Conservation (phyloP, 2,888 invertebrate species). For the Apodemia duryi region DNA sequence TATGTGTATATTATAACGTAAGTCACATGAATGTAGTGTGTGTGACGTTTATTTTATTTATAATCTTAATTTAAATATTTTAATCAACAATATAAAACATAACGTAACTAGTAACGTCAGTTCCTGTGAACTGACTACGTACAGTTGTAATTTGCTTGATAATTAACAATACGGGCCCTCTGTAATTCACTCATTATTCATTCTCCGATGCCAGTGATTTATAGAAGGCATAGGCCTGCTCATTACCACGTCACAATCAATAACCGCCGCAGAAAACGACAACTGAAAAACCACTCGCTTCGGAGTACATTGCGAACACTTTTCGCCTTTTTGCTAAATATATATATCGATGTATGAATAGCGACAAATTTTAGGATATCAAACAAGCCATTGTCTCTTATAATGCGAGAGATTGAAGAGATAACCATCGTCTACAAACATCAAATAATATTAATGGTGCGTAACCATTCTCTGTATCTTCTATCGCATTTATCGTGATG, state of each 20-base stretch:
- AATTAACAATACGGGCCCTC: slow-evolving; percentile 25
- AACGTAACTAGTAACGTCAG: neutral
- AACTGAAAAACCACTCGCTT: slow-evolving; percentile 9
- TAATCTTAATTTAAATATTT: too few species aligned
- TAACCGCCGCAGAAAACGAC: slow-evolving; percentile 32
- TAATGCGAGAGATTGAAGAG: too few species aligned
- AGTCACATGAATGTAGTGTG: too few species aligned
- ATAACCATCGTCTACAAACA: too few species aligned
- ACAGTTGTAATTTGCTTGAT: slow-evolving; percentile 6
- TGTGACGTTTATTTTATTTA: too few species aligned
- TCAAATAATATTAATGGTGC: too few species aligned
- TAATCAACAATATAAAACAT: neutral
- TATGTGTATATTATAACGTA: too few species aligned
- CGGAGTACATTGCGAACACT: neutral
- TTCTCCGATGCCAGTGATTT: slow-evolving; percentile 47
- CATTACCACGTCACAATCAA: slow-evolving; percentile 60
- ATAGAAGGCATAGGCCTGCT: slow-evolving; percentile 49
- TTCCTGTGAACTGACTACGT: neutral
- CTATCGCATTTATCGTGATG: too few species aligned
- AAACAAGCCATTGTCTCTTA: too few species aligned
- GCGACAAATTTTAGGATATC: too few species aligned
- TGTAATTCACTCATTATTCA: slow-evolving; percentile 36
- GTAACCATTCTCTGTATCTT: too few species aligned
- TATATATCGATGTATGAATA: neutral
- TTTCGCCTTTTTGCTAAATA: neutral